phyloP scores from a whole-genome alignment of 2,888 invertebrate genomes.

The Heliconius cydno region DNA sequence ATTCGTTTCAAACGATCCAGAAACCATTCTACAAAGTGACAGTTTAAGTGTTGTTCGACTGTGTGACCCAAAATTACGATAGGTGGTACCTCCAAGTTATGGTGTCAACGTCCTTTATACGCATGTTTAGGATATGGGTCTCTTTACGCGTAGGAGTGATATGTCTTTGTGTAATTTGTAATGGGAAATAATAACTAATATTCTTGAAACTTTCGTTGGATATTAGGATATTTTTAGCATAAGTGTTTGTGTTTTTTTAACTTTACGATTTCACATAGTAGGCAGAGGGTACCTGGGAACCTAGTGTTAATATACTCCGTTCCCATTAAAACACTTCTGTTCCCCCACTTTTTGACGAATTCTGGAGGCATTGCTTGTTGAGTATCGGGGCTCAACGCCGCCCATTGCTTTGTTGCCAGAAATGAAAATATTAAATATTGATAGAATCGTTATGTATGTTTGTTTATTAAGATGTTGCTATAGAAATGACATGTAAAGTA shows the following conservation, averaged over 20 bases:
- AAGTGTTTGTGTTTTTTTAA: not conserved
- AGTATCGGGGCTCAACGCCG: no score
- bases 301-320: not conserved
- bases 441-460: not conserved
- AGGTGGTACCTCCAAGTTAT: conserved; percentile 17
- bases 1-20: conserved; percentile 33
- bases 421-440: no score
- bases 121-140: no score
- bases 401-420: no score
- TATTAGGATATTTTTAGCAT: no score
- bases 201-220: not conserved
- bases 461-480: not conserved
- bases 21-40: conserved; percentile 31
- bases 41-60: conserved; percentile 37
- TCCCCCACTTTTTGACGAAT: no score
- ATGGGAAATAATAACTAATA: not conserved
- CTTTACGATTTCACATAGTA: not conserved
- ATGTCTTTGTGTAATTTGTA: not conserved
- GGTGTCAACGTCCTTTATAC: conserved; percentile 33
- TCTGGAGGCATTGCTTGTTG: no score
- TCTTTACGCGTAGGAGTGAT: not conserved
- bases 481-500: not conserved
- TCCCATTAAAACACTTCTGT: no score
- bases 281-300: not conserved
- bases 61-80: conserved; percentile 21